A percentile compares a stretch with the other conserved stretches of the same genome.
Conservation (phyloP, 2,797 vertebrate genomes). For the Ptychadena robeensis region DNA sequence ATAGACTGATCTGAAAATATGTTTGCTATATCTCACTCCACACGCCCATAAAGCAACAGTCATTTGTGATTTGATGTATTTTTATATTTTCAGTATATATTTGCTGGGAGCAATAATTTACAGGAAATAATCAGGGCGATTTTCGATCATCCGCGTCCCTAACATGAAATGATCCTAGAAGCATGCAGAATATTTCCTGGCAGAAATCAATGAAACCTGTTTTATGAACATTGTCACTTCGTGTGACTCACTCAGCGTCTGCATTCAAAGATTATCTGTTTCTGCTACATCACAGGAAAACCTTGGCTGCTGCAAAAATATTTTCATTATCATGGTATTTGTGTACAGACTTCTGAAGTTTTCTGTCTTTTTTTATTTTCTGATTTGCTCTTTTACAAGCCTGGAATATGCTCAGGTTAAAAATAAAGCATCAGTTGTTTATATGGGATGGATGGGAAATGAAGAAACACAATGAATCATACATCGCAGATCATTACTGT, state of each 20-base stretch:
- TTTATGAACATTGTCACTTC: constrained; percentile 34
- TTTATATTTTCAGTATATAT: constrained; percentile 11
- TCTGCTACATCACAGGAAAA: constrained; percentile 37
- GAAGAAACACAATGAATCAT: neutral
- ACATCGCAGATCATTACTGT: constrained; percentile 1
- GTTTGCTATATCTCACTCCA: neutral
- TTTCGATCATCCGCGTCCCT: constrained; percentile 6
- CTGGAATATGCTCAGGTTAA: constrained; percentile 2
- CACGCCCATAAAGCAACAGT: neutral
- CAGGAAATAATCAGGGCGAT: neutral
- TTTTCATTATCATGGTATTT: constrained; percentile 37
- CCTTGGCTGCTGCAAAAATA: constrained; percentile 31
- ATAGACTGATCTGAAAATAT: neutral
- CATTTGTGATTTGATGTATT: neutral
- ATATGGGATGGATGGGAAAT: constrained; percentile 21
- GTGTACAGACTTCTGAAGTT: neutral
- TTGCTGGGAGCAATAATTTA: constrained; percentile 5
- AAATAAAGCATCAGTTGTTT: constrained; percentile 29
- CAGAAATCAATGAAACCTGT: constrained; percentile 30
- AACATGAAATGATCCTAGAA: constrained; percentile 19
- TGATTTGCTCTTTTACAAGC: constrained; percentile 38
- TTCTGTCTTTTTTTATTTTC: constrained; percentile 8
- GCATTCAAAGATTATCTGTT: constrained; percentile 32
- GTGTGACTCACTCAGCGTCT: constrained; percentile 29
- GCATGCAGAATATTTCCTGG: constrained; percentile 33